Evolutionary conservation across 2,888 invertebrate genomes (phyloP).

Genomic region (Epistrophe eligans): DNA sequence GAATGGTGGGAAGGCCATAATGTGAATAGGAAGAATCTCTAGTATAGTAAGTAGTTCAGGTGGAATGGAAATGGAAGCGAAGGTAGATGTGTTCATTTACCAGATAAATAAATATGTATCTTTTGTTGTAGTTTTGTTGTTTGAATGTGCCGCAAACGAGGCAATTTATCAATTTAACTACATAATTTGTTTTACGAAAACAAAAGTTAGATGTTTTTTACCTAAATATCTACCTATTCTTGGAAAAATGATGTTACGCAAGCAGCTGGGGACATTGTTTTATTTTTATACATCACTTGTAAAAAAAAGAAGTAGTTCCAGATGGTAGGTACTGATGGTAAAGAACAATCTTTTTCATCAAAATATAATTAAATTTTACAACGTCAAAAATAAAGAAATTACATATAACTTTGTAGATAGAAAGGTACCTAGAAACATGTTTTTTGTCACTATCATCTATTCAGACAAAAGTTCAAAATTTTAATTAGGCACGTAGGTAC

Average conservation of each 20-base stretch:
- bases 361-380: not conserved
- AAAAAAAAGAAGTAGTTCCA: no score
- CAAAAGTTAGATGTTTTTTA: not conserved
- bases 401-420: no score
- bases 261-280: conserved; percentile 42
- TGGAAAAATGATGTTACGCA: conserved; percentile 13
- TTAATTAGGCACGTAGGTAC: no score
- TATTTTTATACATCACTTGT: conserved; percentile 9
- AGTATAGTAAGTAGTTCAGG: conserved; percentile 33
- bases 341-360: not conserved
- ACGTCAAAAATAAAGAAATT: not conserved
- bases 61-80: conserved; percentile 68
- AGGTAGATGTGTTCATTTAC: conserved; percentile 71
- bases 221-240: conserved; percentile 13
- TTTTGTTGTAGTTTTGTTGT: conserved; percentile 67
- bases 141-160: conserved; percentile 75
- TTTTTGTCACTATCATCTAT: no score
- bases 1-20: conserved; percentile 61
- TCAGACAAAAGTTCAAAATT: no score
- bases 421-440: no score
- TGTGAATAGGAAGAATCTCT: conserved; percentile 38
- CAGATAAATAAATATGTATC: conserved; percentile 69
- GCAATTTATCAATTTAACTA: conserved; percentile 72
- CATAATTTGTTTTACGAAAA: conserved; percentile 64
- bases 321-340: no score